Conservation (phyloP, 2,113 vertebrate species). For the Mobula hypostoma region DNA sequence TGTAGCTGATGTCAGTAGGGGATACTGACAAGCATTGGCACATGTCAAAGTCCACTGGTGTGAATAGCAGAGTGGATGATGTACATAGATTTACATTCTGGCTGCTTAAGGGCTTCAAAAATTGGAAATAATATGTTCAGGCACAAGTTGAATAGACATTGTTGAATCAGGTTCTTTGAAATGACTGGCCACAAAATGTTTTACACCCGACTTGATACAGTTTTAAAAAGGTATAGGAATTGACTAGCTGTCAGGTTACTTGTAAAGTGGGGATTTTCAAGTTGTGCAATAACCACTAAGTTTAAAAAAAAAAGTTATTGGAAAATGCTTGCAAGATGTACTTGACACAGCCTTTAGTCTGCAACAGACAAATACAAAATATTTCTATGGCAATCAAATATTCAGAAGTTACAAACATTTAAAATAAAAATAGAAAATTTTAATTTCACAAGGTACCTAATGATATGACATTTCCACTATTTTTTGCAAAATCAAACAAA, state of each 20-base stretch:
- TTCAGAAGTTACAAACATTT: not conserved
- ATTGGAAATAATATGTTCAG: not conserved
- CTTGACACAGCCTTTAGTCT: too few species aligned
- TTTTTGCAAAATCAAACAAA: not conserved
- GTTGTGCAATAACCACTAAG: not conserved
- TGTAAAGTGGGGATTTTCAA: too few species aligned
- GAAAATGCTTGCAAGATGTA: not conserved
- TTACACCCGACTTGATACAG: not conserved
- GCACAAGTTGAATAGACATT: not conserved
- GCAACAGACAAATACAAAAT: not conserved
- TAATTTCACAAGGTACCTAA: not conserved
- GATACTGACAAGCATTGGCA: not conserved
- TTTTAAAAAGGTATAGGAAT: not conserved
- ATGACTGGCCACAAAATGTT: not conserved
- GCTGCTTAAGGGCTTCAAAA: not conserved
- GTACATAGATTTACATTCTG: not conserved
- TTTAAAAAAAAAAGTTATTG: not conserved
- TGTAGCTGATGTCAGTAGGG: not conserved
- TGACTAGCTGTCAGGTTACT: not conserved
- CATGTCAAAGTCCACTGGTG: not conserved
- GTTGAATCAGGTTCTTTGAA: not conserved
- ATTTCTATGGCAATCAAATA: not conserved
- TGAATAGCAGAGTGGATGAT: not conserved
- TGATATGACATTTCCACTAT: not conserved
- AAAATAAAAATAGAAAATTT: constrained; percentile 13